Evolutionary conservation across 2,888 invertebrate species (phyloP).

Genomic region (Mallateleia sp.): DNA sequence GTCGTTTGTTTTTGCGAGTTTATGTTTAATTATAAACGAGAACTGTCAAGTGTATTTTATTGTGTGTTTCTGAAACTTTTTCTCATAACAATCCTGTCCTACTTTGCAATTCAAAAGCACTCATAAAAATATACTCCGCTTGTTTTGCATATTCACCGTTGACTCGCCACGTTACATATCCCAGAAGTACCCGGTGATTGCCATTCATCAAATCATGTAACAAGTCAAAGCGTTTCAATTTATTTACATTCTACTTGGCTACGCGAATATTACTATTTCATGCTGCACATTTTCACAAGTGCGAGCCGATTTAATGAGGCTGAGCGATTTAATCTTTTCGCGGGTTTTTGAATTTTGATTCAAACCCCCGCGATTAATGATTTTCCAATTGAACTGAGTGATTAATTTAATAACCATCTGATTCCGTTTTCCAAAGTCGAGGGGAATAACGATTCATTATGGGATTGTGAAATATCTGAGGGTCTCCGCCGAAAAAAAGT

Average conservation of each 20-base stretch:
- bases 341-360: no score
- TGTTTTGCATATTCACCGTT: conserved; percentile 63
- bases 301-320: neutral
- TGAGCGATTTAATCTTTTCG: neutral
- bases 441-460: conserved; percentile 1
- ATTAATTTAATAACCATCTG: neutral
- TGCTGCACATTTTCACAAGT: neutral
- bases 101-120: conserved; percentile 68
- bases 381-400: conserved; percentile 5
- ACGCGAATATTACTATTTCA: neutral
- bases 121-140: conserved; percentile 65
- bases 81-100: conserved; percentile 56
- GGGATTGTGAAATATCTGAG: neutral
- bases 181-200: conserved; percentile 30
- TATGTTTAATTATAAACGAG: no score
- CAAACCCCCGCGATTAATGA: no score
- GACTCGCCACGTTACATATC: conserved; percentile 46
- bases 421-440: neutral
- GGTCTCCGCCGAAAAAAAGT: conserved; percentile 24
- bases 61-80: conserved; percentile 52
- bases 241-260: neutral
- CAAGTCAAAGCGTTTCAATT: conserved; percentile 19
- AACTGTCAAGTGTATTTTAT: conserved; percentile 60
- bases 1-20: no score
- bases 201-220: conserved; percentile 60